Conservation (phyloP, 2,888 invertebrate species). For the Caenorhabditis panamensis region DNA sequence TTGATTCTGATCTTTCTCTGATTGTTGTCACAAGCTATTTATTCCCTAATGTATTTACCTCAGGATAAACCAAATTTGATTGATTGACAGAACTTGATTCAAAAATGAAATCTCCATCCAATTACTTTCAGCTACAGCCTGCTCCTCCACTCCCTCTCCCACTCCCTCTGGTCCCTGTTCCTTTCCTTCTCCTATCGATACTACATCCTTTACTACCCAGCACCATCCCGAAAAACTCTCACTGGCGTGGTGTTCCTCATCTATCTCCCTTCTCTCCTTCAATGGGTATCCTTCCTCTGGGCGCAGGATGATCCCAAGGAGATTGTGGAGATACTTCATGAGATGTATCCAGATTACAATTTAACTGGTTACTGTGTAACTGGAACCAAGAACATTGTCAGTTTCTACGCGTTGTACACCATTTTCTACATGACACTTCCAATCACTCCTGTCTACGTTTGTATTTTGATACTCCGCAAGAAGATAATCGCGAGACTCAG, state of each 20-base stretch:
- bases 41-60: too few relatives aligned
- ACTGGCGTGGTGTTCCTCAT: constrained; percentile 19
- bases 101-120: too few relatives aligned
- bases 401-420: constrained; percentile 54
- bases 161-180: constrained; percentile 59
- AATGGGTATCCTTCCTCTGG: constrained; percentile 50
- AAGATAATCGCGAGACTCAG: constrained; percentile 48
- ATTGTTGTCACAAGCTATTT: too few relatives aligned
- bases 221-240: constrained; percentile 31
- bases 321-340: constrained; percentile 11
- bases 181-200: constrained; percentile 60
- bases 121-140: constrained; percentile 60
- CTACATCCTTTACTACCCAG: constrained; percentile 47
- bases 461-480: too few relatives aligned
- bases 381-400: constrained; percentile 51
- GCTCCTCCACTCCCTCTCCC: constrained; percentile 53
- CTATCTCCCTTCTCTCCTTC: constrained; percentile 46
- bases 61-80: too few relatives aligned
- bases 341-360: constrained; percentile 48
- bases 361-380: constrained; percentile 37
- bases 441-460: too few relatives aligned
- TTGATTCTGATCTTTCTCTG: not conserved
- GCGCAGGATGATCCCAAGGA: constrained; percentile 41
- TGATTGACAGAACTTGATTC: too few relatives aligned
- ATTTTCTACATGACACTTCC: too few relatives aligned